These are phyloP conservation scores for Drusus annulatus DNA, from an alignment of 1,140 invertebrate species.

Conservation along the genomic window DNA sequence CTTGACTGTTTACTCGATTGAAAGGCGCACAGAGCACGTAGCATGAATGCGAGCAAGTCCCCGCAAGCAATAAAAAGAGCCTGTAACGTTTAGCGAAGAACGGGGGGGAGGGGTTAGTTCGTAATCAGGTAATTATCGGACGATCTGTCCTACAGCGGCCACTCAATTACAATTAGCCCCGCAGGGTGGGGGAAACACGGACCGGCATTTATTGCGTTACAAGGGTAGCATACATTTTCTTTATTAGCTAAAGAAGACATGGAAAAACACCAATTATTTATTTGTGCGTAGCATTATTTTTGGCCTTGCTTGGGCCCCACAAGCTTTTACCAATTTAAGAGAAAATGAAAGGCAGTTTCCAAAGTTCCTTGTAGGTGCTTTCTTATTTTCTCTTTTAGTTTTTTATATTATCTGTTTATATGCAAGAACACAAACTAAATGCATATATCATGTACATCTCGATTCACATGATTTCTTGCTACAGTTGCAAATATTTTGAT, in stretches of 20 bases:
- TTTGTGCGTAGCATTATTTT: no score
- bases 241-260: conserved; percentile 9
- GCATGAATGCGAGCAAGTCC: not conserved
- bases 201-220: conserved; percentile 34
- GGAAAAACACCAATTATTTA: conserved; percentile 27
- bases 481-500: no score
- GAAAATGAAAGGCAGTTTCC: no score
- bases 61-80: conserved; percentile 28
- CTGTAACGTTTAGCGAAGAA: not conserved
- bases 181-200: not conserved
- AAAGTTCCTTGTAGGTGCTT: no score
- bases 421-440: no score
- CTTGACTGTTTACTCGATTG: not conserved
- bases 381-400: no score
- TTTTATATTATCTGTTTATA: no score
- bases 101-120: not conserved
- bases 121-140: conserved; percentile 44
- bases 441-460: no score
- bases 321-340: no score
- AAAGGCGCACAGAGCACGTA: conserved; percentile 7
- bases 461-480: no score
- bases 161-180: conserved; percentile 46
- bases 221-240: conserved; percentile 24
- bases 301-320: no score
- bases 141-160: conserved; percentile 32